Base-by-base conservation (phyloP, 2,888 invertebrate species). In the Hybos culiciformis region DNA sequence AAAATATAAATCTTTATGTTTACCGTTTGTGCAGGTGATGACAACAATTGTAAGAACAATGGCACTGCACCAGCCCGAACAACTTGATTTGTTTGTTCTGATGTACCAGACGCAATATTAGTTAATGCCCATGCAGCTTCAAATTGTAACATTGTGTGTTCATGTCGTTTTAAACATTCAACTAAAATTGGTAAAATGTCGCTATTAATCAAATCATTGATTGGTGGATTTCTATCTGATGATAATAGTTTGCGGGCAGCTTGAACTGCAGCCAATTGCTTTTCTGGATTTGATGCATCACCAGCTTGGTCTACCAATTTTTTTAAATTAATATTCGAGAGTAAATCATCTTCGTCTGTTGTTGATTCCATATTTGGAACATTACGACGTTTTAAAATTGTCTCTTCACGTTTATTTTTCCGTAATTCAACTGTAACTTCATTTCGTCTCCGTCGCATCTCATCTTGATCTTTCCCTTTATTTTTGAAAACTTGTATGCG, bases 401-500 rank as follows among this genome's bases (percentile, higher is more conserved):
- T 91, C 70, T 97, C 96, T 59, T 98, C 97, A 51, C 96, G 75
- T 75, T 98, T 98, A 66, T 91, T 94, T 78, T 98, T 98, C 53
- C 98, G 77, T 52, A 98, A 73, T 67, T 96, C 94, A 41, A 96
- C 87, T 54, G 93, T 92, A 45, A 92, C 91, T 75, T 96, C 94
- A 62, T 91, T 94, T 66, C 96, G 77, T 56, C 94, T 77, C 67
- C 94, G 83, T 69, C 96, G 80, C 92, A 96, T 92, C 74, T 96
- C 91, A 74, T 96, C 96, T 71, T 91, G 91, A 76, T 97, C 96
- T 77, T 96, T 97, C 63, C 96, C 96, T 77, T 91, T 91, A 77
- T 97, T 96, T 82, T 97, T 97, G 72, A 92, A 93, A 68, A 80
- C 85, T 70, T 85, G 83, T 76, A 88, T 80, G 72, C 90, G 83